Conservation (phyloP, 2,797 vertebrate genomes). For the Cynopterus sphinx region DNA sequence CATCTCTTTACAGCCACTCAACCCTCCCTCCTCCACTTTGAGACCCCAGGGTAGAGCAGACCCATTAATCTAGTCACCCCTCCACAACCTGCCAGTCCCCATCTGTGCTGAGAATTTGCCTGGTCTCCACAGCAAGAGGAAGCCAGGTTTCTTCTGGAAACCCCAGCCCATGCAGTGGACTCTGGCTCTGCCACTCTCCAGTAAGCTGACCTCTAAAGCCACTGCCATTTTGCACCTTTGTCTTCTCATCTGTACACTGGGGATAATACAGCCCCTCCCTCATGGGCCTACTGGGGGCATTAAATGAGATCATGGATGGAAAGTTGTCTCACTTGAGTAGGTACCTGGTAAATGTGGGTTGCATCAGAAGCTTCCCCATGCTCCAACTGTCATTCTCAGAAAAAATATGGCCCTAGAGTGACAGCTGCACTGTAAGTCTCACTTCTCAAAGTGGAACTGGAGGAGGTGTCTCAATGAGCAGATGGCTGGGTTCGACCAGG, state of each 20-base stretch:
- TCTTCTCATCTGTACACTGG: neutral
- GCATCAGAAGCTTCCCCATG: neutral
- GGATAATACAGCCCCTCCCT: neutral
- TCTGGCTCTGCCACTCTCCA: neutral
- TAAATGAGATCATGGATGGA: neutral
- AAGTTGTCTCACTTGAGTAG: neutral
- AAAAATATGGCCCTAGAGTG: neutral
- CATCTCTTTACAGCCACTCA: neutral
- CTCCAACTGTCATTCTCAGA: neutral
- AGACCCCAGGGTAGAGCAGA: neutral
- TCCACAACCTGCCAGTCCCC: neutral
- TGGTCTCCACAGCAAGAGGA: neutral
- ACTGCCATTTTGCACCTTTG: neutral
- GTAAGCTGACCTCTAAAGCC: neutral
- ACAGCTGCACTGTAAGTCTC: neutral
- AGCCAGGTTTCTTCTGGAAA: neutral
- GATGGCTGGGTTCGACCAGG: neutral
- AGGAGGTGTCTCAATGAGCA: neutral
- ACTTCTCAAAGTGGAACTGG: neutral
- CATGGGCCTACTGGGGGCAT: neutral
- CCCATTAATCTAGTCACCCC: neutral
- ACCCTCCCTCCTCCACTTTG: neutral
- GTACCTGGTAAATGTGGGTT: neutral
- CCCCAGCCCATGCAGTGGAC: neutral
- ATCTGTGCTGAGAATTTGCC: neutral